These are phyloP conservation scores for Drosophila funebris DNA, from an alignment of 1,140 invertebrate genomes.

Conservation along the genomic window DNA sequence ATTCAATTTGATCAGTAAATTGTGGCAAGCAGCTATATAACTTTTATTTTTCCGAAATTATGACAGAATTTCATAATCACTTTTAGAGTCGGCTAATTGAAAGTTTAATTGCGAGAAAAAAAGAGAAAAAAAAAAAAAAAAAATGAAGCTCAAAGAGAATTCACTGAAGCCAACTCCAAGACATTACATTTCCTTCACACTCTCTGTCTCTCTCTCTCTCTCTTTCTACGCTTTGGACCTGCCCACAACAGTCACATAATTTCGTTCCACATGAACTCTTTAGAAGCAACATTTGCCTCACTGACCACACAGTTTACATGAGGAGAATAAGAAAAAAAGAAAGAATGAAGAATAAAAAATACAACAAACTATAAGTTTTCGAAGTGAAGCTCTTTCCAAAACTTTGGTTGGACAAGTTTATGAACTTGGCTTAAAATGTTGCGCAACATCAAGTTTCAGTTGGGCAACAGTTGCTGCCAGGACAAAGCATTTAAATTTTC, in stretches of 20 bases:
- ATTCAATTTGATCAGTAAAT: not conserved
- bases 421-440: conserved; percentile 67
- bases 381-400: conserved; percentile 27
- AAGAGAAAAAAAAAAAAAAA: conserved; percentile 2
- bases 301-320: conserved; percentile 67
- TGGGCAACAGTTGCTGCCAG: conserved; percentile 59
- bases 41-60: conserved; percentile 23
- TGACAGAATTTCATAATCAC: conserved; percentile 19
- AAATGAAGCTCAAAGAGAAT: conserved; percentile 26
- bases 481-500: conserved; percentile 65
- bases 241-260: conserved; percentile 52
- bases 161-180: not conserved
- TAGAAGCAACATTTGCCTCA: conserved; percentile 63
- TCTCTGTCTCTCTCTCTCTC: not conserved
- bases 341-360: conserved; percentile 19
- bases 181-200: not conserved
- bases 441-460: conserved; percentile 56
- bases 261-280: conserved; percentile 70
- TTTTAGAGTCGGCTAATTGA: conserved; percentile 49
- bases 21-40: not conserved
- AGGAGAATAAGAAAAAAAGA: not conserved
- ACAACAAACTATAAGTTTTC: conserved; percentile 46
- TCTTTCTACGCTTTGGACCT: not conserved
- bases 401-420: conserved; percentile 63
- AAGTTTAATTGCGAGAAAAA: conserved; percentile 47